Evolutionary conservation across 2,888 invertebrate species (phyloP), one percentile per base, ranked within the genome.

Genomic region (Megalurothrips usitatus): DNA sequence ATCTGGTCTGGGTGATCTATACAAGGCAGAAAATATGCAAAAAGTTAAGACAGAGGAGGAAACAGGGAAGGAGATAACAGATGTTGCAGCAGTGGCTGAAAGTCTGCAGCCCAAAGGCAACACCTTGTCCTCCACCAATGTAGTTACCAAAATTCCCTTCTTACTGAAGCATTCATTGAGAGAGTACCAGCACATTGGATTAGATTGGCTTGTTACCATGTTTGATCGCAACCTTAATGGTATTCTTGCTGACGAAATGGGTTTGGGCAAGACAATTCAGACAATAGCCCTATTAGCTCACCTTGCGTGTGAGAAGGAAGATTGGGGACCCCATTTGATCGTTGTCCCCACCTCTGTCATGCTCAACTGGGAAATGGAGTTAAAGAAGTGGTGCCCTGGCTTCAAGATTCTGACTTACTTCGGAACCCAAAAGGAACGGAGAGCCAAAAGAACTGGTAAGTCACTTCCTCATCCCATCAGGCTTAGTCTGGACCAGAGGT

Each of bases 341-440:
- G 95, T 99, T 83, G 99, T 99, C 84, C 99, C 99, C 82, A 99
- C 99, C 23, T 98, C 98, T 84, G 99, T 99, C 80, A 98, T 99
- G 94, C 91, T 99, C 83, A 99, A 99, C 89, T 99, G 99, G 99
- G 99, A 99, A 89, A 97, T 99, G 96, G 99, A 99, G 88, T 95
- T 98, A 86, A 99, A 99, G 88, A 99, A 99, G 88, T 99, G 99
- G 99, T 99, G 98, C 88, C 99, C 99, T 0, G 97, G 96, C 80
- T 97, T 99, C 87, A 99, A 99, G 90, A 96, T 99, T 86, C 91
- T 99, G 84, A 99, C 99, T 0, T 99, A 99, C 87, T 99, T 98
- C 87, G 99, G 99, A 79, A 93, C 94, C 49, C 96, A 96, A 85
- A 98, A 98, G 87, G 99, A 99, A 87, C 90, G 99, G 81, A 96